Evolutionary conservation across 2,797 vertebrate genomes (phyloP), one percentile per base, ranked within the genome.

Genomic region (Premnoplex brunnescens): DNA sequence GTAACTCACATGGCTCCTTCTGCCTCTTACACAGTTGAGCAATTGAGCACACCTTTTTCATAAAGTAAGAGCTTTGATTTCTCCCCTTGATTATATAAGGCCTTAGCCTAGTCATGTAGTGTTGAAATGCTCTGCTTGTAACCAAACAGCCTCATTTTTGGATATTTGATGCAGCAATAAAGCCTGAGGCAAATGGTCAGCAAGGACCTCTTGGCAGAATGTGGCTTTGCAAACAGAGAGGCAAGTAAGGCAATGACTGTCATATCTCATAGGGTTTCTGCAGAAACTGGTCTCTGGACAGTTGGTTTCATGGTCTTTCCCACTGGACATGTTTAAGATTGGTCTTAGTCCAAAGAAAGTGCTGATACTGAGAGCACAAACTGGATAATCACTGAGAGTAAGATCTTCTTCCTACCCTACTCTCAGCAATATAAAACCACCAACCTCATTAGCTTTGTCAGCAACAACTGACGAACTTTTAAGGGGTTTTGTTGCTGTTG

Each of bases 401-500:
- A 52, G 41, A 32, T 71, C 27, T 63, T 46, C 4, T 27, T 84
- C 11, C 54, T 41, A 48, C 9, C 5, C 6, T 85, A 6, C 4
- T 64, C 15, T 9, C 52, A 85, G 22, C 3, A 59, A 18, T 27
- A 20, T 37, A 73, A 62, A n/a, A 36, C 10, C 22, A 76, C 5
- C 19, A 87, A n/a, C 3, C 5, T 55, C 62, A 39, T 1, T 41
- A 78, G 27, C 8, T 73, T 82, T 75, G 19, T 24, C 24, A 54
- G 17, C 5, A 66, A 39, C 1, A 26, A n/a, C 7, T 26, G 10
- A n/a, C 1, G n/a, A 14, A 66, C 2, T 75, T 52, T 54, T 58
- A 73, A 10, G 6, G 4, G 6, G 0, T 4, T 3, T 64, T 48
- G 15, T 27, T 44, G 21, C 14, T 43, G 4, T 9, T 66, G 26